Evolutionary conservation across 2,797 vertebrate genomes (phyloP).

Genomic region (Peromyscus aztecus): DNA sequence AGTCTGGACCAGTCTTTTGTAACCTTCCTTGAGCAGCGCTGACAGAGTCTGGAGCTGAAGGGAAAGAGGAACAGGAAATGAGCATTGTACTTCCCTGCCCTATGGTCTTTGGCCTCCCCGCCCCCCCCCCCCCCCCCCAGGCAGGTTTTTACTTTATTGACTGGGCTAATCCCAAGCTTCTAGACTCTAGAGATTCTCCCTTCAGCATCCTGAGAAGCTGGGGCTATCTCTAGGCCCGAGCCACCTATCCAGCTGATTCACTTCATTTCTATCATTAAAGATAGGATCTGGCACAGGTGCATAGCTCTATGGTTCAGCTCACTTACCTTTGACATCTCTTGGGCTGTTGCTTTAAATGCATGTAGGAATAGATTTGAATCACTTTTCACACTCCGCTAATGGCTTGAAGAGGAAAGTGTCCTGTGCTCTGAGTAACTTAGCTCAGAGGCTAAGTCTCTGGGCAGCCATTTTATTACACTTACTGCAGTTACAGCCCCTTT

Average conservation of each 20-base stretch:
- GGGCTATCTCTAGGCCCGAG: background rate
- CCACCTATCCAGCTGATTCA: background rate
- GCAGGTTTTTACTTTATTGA: background rate
- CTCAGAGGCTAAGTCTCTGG: background rate
- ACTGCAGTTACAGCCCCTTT: too few species aligned
- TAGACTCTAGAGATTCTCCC: background rate
- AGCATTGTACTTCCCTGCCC: background rate
- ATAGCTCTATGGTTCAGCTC: accelerated
- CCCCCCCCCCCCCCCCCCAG: too few species aligned
- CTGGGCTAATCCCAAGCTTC: background rate
- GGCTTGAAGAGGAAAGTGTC: background rate
- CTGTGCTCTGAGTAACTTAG: background rate
- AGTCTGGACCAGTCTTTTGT: background rate
- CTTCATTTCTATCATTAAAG: background rate
- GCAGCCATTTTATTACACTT: background rate
- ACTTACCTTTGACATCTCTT: background rate
- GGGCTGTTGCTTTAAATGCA: background rate
- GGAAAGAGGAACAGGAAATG: background rate
- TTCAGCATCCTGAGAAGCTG: background rate
- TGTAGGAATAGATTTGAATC: background rate
- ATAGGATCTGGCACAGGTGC: background rate
- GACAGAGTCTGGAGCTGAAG: background rate
- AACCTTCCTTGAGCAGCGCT: background rate
- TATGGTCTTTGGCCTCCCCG: too few species aligned
- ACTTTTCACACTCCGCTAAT: background rate